A percentile compares a stretch with the other conserved stretches of the same genome.
These are phyloP conservation scores for Sesamia nonagrioides DNA, from an alignment of 1,140 invertebrate species.

Conservation along the genomic window DNA sequence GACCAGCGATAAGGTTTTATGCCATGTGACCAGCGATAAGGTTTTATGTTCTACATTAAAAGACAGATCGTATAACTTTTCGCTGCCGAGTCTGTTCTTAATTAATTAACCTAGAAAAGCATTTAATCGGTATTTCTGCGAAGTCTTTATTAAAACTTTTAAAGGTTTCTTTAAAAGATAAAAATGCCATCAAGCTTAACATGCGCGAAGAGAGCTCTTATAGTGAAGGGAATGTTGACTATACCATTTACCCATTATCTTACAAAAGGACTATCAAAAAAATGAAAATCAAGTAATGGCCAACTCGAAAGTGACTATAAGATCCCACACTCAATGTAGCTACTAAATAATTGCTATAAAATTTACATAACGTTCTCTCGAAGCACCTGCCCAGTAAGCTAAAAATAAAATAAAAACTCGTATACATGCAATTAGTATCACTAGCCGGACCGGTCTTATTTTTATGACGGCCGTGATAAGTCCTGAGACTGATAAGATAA, in stretches of 20 bases:
- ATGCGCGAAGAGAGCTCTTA: too few species aligned
- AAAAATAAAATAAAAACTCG: background rate
- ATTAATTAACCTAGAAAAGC: too few species aligned
- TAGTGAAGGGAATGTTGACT: too few species aligned
- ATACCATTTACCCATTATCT: too few species aligned
- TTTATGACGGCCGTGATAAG: background rate
- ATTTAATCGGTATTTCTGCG: too few species aligned
- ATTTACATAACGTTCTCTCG: background rate
- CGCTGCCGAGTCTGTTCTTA: too few species aligned
- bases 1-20: too few species aligned
- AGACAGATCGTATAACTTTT: background rate
- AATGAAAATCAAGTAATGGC: background rate
- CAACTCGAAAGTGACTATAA: background rate
- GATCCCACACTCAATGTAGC: background rate
- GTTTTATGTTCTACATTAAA: background rate
- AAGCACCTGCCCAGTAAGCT: background rate
- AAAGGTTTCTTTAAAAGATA: too few species aligned
- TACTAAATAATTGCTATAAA: background rate
- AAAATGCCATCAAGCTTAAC: too few species aligned
- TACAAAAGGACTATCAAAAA: background rate
- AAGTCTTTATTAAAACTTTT: too few species aligned
- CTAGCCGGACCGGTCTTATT: background rate
- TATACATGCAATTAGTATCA: background rate
- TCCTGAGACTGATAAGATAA: constrained; percentile 46
- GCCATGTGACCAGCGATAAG: background rate